Conservation (phyloP, 1,140 invertebrate species). For the Drosophila mauritiana region DNA sequence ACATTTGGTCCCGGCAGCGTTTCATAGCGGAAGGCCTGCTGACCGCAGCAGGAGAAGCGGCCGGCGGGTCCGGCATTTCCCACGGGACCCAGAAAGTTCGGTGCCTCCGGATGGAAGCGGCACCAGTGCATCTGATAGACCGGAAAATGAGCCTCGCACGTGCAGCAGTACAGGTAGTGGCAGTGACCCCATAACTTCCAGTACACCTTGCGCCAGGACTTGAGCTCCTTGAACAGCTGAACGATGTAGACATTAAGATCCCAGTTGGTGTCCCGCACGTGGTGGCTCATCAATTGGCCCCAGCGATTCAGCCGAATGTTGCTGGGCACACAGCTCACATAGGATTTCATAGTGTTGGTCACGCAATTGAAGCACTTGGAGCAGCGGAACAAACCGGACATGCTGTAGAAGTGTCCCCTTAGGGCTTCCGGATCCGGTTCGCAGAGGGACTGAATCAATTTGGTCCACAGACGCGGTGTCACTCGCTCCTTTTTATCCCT, state of each 20-base stretch:
- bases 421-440: constrained; percentile 89
- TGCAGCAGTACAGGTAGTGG: constrained; percentile 91
- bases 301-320: constrained; percentile 89
- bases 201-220: constrained; percentile 95
- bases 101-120: constrained; percentile 89
- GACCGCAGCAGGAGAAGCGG: constrained; percentile 93
- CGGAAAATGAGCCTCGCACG: constrained; percentile 91
- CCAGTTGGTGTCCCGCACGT: constrained; percentile 91
- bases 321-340: constrained; percentile 88
- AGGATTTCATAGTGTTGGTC: constrained; percentile 87
- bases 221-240: constrained; percentile 90
- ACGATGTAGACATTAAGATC: constrained; percentile 93
- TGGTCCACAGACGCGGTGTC: constrained; percentile 92
- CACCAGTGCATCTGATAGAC: constrained; percentile 92
- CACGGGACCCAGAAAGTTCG: constrained; percentile 91
- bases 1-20: constrained; percentile 85
- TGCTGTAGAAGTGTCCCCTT: constrained; percentile 91
- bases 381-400: constrained; percentile 91
- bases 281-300: constrained; percentile 89
- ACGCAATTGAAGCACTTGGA: constrained; percentile 86
- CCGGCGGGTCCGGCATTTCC: constrained; percentile 88
- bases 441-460: constrained; percentile 90
- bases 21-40: constrained; percentile 92
- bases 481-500: constrained; percentile 93
- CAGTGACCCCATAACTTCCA: constrained; percentile 96